Percentiles rank a stretch among this genome's conserved stretches.
Evolutionary conservation across 1,140 invertebrate genomes (phyloP).

Genomic region (Lordiphosa clarofinis): DNA sequence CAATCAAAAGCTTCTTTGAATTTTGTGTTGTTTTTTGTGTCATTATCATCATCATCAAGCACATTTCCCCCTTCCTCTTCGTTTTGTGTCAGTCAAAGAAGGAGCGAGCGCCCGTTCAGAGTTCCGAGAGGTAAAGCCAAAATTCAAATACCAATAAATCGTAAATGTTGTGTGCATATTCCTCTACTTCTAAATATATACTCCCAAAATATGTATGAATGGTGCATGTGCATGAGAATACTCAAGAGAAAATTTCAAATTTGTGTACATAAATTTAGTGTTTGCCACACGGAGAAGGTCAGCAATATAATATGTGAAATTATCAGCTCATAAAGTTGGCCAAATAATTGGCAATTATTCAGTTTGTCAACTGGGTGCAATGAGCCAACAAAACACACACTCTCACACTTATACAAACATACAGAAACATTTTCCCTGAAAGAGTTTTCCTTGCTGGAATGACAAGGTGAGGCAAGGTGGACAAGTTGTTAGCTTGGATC

Average conservation of each 20-base stretch:
- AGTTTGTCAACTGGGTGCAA: constrained; percentile 61
- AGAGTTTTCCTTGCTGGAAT: constrained; percentile 26
- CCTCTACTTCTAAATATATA: constrained; percentile 25
- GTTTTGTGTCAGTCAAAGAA: constrained; percentile 74
- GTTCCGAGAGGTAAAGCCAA: constrained; percentile 66
- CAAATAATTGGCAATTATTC: constrained; percentile 76
- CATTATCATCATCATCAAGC: constrained; percentile 35
- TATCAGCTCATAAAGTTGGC: constrained; percentile 71
- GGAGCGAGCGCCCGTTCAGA: constrained; percentile 40
- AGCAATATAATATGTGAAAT: constrained; percentile 70
- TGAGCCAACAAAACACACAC: constrained; percentile 17
- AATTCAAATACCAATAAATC: constrained; percentile 70
- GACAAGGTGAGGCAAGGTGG: too few relatives aligned
- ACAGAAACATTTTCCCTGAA: constrained; percentile 7
- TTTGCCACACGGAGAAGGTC: constrained; percentile 15
- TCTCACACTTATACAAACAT: constrained; percentile 16
- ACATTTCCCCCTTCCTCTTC: constrained; percentile 54
- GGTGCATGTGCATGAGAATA: constrained; percentile 65
- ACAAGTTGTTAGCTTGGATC: too few relatives aligned
- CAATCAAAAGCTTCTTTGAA: constrained; percentile 58
- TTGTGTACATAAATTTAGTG: constrained; percentile 34
- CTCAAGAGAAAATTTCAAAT: constrained; percentile 25
- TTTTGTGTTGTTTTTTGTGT: constrained; percentile 59
- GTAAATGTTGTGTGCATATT: constrained; percentile 72
- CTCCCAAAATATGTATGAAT: constrained; percentile 27